Conservation (phyloP, 2,888 invertebrate species). For the Lordiphosa andalusiaca region DNA sequence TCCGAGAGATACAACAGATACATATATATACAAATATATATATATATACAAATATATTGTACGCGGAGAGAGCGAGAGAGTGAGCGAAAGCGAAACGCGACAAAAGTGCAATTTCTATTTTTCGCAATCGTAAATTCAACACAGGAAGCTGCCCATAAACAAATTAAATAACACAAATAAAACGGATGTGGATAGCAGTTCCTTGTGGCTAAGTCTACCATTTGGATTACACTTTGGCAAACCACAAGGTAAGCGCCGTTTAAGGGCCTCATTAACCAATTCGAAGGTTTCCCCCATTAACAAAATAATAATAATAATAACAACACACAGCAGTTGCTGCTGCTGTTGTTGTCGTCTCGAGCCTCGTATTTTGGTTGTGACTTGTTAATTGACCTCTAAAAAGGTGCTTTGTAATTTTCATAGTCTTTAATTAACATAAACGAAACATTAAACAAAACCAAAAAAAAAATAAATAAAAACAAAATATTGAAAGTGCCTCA, state of each 20-base stretch:
- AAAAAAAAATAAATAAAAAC: background rate
- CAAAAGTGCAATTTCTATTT: conserved; percentile 57
- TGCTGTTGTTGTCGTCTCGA: conserved; percentile 29
- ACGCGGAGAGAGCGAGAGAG: conserved; percentile 6
- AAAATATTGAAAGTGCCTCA: conserved; percentile 30
- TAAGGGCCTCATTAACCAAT: conserved; percentile 35
- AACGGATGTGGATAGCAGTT: conserved; percentile 36
- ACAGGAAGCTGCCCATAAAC: conserved; percentile 46
- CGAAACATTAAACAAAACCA: conserved; percentile 31
- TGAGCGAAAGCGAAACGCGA: conserved; percentile 47
- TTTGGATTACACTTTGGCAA: conserved; percentile 24
- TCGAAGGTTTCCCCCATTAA: conserved; percentile 28
- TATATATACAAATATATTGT: background rate
- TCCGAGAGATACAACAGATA: conserved; percentile 24
- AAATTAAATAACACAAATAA: conserved; percentile 1
- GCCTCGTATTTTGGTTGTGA: conserved; percentile 25
- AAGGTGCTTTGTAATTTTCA: conserved; percentile 40
- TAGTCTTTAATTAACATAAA: conserved; percentile 44
- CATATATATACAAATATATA: conserved; percentile 12
- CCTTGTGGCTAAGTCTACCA: background rate
- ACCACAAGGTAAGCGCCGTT: conserved; percentile 15
- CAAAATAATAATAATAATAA: conserved; percentile 3
- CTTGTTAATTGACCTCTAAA: conserved; percentile 67
- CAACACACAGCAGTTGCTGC: conserved; percentile 16
- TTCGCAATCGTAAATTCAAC: conserved; percentile 26